phyloP scores from a whole-genome alignment of 2,797 vertebrate species.

The Rousettus madagascariensis region DNA sequence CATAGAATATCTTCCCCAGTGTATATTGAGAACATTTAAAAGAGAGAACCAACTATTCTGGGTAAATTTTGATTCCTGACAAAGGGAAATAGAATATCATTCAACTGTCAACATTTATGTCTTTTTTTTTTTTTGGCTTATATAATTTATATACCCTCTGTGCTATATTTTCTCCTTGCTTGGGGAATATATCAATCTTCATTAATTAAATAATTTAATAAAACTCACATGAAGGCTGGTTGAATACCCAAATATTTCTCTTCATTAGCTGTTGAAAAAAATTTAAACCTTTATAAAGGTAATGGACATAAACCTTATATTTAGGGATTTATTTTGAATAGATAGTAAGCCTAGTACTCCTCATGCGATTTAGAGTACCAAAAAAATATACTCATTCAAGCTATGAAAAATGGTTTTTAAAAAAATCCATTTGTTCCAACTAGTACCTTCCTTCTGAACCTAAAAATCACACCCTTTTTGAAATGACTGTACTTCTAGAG shows the following conservation, averaged over 20 bases:
- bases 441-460: not conserved
- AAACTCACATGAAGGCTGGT: conserved; percentile 40
- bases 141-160: not conserved
- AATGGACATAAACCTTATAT: not conserved
- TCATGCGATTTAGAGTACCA: not conserved
- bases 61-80: not conserved
- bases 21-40: not conserved
- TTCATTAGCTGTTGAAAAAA: conserved; percentile 57
- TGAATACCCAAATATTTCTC: conserved; percentile 57
- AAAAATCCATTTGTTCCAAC: not conserved
- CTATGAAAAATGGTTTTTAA: not conserved
- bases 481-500: not conserved
- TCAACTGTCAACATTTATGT: not conserved
- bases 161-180: conserved; percentile 1
- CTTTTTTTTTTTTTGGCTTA: not conserved
- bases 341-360: not conserved
- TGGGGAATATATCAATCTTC: not conserved
- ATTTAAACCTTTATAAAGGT: conserved; percentile 47
- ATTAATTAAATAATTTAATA: conserved; percentile 57
- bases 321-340: not conserved
- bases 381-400: not conserved
- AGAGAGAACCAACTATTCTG: not conserved
- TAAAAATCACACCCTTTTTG: not conserved
- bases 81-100: not conserved
- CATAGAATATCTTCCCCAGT: not conserved